These are phyloP conservation scores for Gymnocheta viridis DNA, from an alignment of 2,888 invertebrate species.

Conservation along the genomic window DNA sequence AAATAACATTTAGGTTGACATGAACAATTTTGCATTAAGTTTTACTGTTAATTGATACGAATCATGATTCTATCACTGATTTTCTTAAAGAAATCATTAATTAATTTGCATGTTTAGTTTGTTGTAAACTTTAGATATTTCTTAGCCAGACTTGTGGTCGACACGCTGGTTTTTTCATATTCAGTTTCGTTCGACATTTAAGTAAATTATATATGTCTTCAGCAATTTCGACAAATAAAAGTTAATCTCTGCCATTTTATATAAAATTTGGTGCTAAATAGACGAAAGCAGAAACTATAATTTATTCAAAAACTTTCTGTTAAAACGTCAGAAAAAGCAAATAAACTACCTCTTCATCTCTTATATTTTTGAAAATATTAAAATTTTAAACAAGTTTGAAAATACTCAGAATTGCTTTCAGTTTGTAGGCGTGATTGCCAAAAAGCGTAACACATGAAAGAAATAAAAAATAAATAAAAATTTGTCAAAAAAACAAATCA, in stretches of 20 bases:
- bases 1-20: neutral
- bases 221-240: neutral
- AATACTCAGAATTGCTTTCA: constrained; percentile 20
- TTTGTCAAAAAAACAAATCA: neutral
- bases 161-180: neutral
- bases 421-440: constrained; percentile 24
- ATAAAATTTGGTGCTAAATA: neutral
- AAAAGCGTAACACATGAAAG: neutral
- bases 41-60: neutral
- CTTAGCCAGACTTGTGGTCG: neutral
- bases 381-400: neutral
- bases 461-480: neutral
- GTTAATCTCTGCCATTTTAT: neutral
- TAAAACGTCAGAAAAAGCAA: neutral
- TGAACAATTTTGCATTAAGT: neutral
- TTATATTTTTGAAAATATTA: neutral
- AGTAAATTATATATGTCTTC: neutral
- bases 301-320: constrained; percentile 44
- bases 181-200: too few relatives aligned
- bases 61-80: neutral
- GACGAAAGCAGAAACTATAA: neutral
- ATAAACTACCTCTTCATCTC: neutral
- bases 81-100: neutral
- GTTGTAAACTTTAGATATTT: neutral
- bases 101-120: neutral